phyloP scores from a whole-genome alignment of 2,797 vertebrate species.

The Hydrocynus forskahlii region DNA sequence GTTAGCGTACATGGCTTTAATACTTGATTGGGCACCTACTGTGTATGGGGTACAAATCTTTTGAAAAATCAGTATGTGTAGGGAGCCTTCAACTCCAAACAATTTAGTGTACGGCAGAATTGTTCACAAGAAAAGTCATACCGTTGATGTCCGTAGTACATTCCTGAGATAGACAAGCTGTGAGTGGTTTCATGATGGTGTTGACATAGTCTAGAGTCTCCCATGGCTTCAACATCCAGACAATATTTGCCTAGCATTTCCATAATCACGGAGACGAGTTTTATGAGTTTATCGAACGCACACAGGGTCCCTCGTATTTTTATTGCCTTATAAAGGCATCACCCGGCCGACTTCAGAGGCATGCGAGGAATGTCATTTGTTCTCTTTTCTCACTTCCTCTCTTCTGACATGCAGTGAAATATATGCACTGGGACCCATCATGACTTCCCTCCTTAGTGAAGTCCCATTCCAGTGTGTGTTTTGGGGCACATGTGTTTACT shows the following conservation, averaged over 20 bases:
- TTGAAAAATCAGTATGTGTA: not conserved
- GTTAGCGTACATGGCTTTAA: not conserved
- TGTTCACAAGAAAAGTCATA: not conserved
- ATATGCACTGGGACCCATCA: constrained; percentile 28
- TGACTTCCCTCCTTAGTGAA: constrained; percentile 23
- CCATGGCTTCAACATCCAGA: constrained; percentile 30
- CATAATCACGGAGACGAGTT: constrained; percentile 51
- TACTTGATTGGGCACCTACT: not conserved
- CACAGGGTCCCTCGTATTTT: constrained; percentile 51
- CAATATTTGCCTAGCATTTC: constrained; percentile 63
- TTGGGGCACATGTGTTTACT: not conserved
- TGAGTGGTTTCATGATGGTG: constrained; percentile 18
- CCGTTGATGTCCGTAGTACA: not conserved
- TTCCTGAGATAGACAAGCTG: not conserved
- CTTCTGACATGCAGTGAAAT: constrained; percentile 45
- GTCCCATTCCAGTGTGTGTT: constrained; percentile 15
- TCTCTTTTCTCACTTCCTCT: constrained; percentile 50
- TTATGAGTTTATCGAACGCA: constrained; percentile 49
- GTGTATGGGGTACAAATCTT: not conserved
- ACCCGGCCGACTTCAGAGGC: constrained; percentile 67
- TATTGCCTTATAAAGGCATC: constrained; percentile 79
- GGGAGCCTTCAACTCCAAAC: not conserved
- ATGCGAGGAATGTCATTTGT: constrained; percentile 76
- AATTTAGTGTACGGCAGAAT: not conserved
- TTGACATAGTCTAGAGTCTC: constrained; percentile 24